A percentile compares a stretch with the other conserved stretches of the same genome.
Conservation (phyloP, 2,113 vertebrate genomes). For the Arizona elegans region DNA sequence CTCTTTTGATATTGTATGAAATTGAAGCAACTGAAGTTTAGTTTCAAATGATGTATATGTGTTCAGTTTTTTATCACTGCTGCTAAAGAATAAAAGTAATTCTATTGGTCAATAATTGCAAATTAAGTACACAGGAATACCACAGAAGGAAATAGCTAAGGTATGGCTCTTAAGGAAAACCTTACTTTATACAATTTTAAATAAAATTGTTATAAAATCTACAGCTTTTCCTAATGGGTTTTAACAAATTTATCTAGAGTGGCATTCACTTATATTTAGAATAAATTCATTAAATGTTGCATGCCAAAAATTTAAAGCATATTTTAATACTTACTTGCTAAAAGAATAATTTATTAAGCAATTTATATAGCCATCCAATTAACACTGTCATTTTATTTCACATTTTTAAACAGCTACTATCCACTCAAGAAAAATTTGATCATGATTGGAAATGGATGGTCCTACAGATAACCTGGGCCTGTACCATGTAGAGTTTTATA, state of each 20-base stretch:
- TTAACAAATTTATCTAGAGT: neutral
- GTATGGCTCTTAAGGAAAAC: neutral
- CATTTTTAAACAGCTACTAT: neutral
- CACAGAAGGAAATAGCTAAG: neutral
- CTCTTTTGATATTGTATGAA: slow-evolving; percentile 1
- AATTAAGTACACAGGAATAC: neutral
- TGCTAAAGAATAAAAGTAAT: slow-evolving; percentile 25
- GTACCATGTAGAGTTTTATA: neutral
- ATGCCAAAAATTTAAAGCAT: neutral
- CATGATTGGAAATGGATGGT: neutral
- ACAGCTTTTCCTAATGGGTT: neutral
- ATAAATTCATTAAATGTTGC: neutral
- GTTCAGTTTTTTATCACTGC: slow-evolving; percentile 2
- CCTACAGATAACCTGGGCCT: neutral
- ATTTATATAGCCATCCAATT: neutral
- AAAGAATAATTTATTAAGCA: neutral
- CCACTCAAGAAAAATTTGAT: neutral
- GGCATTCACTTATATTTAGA: neutral
- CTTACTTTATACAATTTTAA: neutral
- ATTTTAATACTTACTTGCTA: neutral
- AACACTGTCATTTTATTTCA: neutral
- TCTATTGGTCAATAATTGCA: slow-evolving; percentile 20
- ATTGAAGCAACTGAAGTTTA: slow-evolving; percentile 12
- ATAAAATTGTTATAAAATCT: neutral
- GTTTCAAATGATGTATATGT: neutral